Base-by-base conservation (phyloP, 2,113 vertebrate species). In the Vulpes ferrilata region DNA sequence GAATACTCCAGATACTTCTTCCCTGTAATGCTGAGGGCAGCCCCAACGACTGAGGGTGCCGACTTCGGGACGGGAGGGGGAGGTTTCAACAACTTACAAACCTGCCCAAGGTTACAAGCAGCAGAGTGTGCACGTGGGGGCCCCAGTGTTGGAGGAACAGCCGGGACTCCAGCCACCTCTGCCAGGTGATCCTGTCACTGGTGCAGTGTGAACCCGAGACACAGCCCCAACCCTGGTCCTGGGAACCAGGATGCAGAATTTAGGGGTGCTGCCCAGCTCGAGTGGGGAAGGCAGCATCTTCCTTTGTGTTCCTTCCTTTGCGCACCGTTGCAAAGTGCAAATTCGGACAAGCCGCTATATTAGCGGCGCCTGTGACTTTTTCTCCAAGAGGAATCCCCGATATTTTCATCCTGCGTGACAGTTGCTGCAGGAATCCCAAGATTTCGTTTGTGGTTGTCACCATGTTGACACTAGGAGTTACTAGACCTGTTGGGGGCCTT, bases 361-460 rank as follows among this genome's bases (percentile, higher is more conserved):
- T 3, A 79, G 76, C 2, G 74, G 48, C 17, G 3, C 13, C 23
- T 0, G n/a, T 8, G 30, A 30, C 35, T 8, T 22, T 20, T 48
- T 74, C 55, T 3, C 17, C 16, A 1, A 1, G 7, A 7, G 2
- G 23, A 60, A 9, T 35, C 7, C 0, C 74, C 3, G 1, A 0
- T 16, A 1, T 23, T 84, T 85, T 48, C 35, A 0, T 23, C 0
- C 32, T 6, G 0, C 7, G 0, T 23, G 13, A 23, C 22, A 3
- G 20, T 2, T 11, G 55, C 62, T 11, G 38, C 35, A 22, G 51
- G 38, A n/a, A 53, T 25, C 35, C 43, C 59, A 1, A 3, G 38
- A 8, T 11, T 30, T 71, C 5, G 0, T 85, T n/a, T 57, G 30
- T 13, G 11, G 57, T 25, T 0, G 3, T 81, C 1, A 0, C 79